Evolutionary conservation across 2,888 invertebrate species (phyloP), one percentile per base, ranked within the genome.

Genomic region (Miltochrista miniata): DNA sequence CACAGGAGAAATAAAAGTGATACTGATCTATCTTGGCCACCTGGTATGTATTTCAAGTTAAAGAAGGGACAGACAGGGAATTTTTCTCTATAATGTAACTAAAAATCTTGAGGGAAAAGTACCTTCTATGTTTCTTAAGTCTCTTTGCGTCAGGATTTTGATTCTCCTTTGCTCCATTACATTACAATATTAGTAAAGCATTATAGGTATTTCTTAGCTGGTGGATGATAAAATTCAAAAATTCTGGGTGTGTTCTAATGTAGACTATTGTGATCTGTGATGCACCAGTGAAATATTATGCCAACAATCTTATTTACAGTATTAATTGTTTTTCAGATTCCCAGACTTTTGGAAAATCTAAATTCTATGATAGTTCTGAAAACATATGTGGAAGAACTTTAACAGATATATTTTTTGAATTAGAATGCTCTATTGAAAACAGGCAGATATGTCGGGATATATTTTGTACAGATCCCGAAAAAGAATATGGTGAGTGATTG

Each of bases 371-470:
- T 31, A 90, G 90, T 58, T 78, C 87, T 35, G 87, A 89, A 64
- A 90, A 92, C 61, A 61, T 88, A 45, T 80, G 63, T 56, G 81
- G 83, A 11, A 85, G 79, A 56, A 82, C 81, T 34, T 72, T 91
- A 54, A 92, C 72, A 67, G 95, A 95, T 69, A 93, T 95, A 77
- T 98, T 98, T 87, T 98, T 98, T 84, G 97, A 98, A 78, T 87
- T 97, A 63, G 98, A 98, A 88, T 93, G 95, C 59, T 95, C 96
- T 54, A 95, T 97, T 94, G 98, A 98, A 81, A 95, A 95, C 66
- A 95, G 95, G 76, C 83, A 93, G 56, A 83, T 95, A 43, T 97
- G 97, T 83, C 93, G 97, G 42, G 97, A 98, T 88, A 88, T 94
- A 67, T 94, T 97, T 57, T 96, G 96, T 79, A 94, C 93, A 41